Percentiles rank a stretch among this genome's conserved stretches.
phyloP scores from a whole-genome alignment of 1,140 invertebrate species.

The Conus ventricosus region DNA sequence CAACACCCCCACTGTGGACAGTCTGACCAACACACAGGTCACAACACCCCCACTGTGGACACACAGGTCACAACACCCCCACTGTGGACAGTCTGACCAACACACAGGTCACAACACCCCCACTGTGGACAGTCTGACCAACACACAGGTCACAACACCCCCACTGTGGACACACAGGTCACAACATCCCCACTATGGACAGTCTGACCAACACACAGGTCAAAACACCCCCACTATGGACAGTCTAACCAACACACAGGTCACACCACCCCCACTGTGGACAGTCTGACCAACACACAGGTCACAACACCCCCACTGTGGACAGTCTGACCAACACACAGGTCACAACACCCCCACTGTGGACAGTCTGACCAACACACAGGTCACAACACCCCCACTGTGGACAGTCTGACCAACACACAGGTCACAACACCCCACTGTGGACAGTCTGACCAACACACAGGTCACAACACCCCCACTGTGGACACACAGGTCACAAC shows the following conservation, averaged over 20 bases:
- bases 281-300: too few relatives aligned
- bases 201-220: too few relatives aligned
- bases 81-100: not conserved
- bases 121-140: not conserved
- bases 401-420: constrained; percentile 27
- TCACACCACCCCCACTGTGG: too few relatives aligned
- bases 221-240: too few relatives aligned
- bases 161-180: too few relatives aligned
- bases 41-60: not conserved
- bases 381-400: not conserved
- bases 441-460: constrained; percentile 27
- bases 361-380: constrained; percentile 32
- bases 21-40: constrained; percentile 31
- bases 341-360: not conserved
- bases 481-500: constrained; percentile 16
- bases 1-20: not conserved
- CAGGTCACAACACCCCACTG: not conserved
- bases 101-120: constrained; percentile 19
- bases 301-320: not conserved
- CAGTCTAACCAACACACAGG: too few relatives aligned
- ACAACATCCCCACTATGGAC: not conserved
- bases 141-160: too few relatives aligned
- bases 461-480: not conserved
- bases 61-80: constrained; percentile 20
- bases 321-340: constrained; percentile 34